phyloP scores from a whole-genome alignment of 2,113 vertebrate species.

The Gracilinanus agilis region DNA sequence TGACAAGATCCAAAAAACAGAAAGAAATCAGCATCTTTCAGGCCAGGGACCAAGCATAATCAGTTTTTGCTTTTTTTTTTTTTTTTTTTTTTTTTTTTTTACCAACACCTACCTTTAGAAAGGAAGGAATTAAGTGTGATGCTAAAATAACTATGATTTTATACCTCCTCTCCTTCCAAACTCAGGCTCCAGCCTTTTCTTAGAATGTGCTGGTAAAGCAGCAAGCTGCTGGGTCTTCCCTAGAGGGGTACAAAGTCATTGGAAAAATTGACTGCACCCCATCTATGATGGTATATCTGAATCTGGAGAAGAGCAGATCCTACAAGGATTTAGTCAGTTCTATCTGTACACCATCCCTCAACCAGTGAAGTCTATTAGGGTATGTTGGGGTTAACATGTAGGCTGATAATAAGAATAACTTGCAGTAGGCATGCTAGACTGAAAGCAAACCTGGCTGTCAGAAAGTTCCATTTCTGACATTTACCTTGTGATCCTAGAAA shows the following conservation, averaged over 20 bases:
- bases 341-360: conserved; percentile 4
- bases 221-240: neutral
- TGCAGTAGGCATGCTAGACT: neutral
- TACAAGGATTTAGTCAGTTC: neutral
- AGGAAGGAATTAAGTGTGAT: neutral
- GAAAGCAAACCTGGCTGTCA: neutral
- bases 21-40: neutral
- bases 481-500: neutral
- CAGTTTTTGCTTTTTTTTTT: neutral
- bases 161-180: neutral
- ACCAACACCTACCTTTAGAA: neutral
- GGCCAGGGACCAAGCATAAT: neutral
- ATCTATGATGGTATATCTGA: neutral
- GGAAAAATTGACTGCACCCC: neutral
- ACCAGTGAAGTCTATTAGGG: neutral
- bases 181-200: neutral
- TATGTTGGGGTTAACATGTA: neutral
- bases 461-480: neutral
- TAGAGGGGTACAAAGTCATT: neutral
- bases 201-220: neutral
- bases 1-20: conserved; percentile 5
- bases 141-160: neutral
- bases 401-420: neutral
- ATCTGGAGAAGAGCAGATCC: conserved; percentile 6
- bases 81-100: too few species aligned